Conservation (phyloP, 2,113 vertebrate species). For the Nerophis lumbriciformis region DNA sequence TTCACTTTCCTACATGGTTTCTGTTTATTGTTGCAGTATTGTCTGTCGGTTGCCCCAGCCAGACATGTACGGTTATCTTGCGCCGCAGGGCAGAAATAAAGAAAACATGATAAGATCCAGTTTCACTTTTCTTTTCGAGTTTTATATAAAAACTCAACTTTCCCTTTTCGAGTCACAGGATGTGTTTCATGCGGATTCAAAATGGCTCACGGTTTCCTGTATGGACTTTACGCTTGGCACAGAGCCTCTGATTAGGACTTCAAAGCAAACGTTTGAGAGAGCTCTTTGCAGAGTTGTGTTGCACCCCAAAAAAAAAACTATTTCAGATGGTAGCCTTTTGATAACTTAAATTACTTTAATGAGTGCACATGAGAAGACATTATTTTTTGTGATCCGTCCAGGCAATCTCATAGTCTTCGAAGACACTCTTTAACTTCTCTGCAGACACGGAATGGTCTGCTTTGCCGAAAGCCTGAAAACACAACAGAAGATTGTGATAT, state of each 20-base stretch:
- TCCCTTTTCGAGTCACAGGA: slow-evolving; percentile 46
- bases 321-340: neutral
- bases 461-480: slow-evolving; percentile 82
- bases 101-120: neutral
- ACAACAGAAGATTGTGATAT: neutral
- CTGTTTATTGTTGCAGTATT: neutral
- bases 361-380: slow-evolving; percentile 7
- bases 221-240: slow-evolving; percentile 51
- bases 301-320: neutral
- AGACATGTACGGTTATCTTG: neutral
- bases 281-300: slow-evolving; percentile 4
- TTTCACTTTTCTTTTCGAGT: neutral
- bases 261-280: neutral
- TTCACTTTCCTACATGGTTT: neutral
- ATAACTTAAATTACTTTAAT: neutral
- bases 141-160: slow-evolving; percentile 26
- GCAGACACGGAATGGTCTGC: slow-evolving; percentile 82
- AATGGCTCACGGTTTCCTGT: slow-evolving; percentile 43
- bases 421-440: slow-evolving; percentile 78
- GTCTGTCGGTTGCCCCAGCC: neutral
- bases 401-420: slow-evolving; percentile 78
- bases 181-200: slow-evolving; percentile 16
- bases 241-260: neutral
- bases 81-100: neutral
- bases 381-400: slow-evolving; percentile 82